A percentile compares a stretch with the other conserved stretches of the same genome.
phyloP scores from a whole-genome alignment of 2,888 invertebrate genomes.

The Lepeophtheirus nordmannii region DNA sequence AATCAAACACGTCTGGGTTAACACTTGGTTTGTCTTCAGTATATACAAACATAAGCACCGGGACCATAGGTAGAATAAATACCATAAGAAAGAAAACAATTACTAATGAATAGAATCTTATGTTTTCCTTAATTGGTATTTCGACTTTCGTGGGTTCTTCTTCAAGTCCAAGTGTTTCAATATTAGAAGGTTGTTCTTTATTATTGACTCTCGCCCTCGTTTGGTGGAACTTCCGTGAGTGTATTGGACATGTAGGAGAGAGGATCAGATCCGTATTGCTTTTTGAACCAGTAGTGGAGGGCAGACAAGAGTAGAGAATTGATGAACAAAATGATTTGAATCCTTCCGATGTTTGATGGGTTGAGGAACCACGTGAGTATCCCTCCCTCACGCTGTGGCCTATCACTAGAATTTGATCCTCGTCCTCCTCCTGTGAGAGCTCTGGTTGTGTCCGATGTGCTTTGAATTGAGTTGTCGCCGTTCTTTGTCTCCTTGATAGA shows the following conservation, averaged over 20 bases:
- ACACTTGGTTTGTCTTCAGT: constrained; percentile 1
- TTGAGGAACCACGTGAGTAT: neutral
- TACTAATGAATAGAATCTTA: constrained; percentile 7
- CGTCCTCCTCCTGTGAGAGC: no score
- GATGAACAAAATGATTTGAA: neutral
- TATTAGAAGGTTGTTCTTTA: no score
- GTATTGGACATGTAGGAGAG: neutral
- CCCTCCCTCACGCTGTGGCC: neutral
- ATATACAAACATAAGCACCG: constrained; percentile 13
- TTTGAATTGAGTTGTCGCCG: no score
- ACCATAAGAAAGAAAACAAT: constrained; percentile 16
- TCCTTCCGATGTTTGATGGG: neutral
- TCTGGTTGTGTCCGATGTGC: no score
- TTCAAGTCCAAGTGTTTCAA: no score
- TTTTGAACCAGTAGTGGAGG: neutral
- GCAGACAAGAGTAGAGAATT: neutral
- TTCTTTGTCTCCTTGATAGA: no score
- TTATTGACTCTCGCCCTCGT: no score
- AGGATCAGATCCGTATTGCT: constrained; percentile 10
- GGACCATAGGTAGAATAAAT: constrained; percentile 18
- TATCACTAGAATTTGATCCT: no score
- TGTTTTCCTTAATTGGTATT: neutral
- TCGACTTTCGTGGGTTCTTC: no score
- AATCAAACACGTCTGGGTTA: constrained; percentile 11
- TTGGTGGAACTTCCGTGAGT: neutral